Base-by-base conservation (phyloP, 2,113 vertebrate species). In the Pollachius pollachius region DNA sequence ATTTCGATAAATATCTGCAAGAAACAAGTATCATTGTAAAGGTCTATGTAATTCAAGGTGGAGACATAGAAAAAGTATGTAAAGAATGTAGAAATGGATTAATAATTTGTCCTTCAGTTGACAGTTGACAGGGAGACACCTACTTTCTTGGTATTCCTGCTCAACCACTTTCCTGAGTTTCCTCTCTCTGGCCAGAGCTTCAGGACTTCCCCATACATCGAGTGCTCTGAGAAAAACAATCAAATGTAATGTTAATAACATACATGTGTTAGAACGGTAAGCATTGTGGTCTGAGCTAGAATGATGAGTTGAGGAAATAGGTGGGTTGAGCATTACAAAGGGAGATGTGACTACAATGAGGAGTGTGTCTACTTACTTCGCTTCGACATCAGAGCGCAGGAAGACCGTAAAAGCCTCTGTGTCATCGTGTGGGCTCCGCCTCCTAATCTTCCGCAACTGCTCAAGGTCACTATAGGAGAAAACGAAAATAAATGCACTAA, bases 351-450 rank as follows among this genome's bases (percentile, higher is more conserved):
- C 15, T 57, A 16, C 15, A 25, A 5, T 2, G 12, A 66, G 7
- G 15, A 66, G 12, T 18, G 16, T 13, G 4, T 15, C 64, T 17
- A 89, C 95, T 94, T 90, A 99, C 97, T 98, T 98, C 79, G 95
- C 92, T 73, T 98, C 97, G 23, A 98, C 95, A 17, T 98, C 97
- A 0, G 96, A 96, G 68, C 97, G 95, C 84, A 99, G 77, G 76
- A 96, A 98, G 12, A 99, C 97, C 1, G 97, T 99, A 81, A 99
- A 98, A 18, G 95, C 95, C 78, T 98, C 97, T 0, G 95, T 96
- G 83, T 99, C 97, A 68, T 99, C 96, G 63, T 99, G 97, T 13
- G 97, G 97, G 84, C 97, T 99, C 78, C 96, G 92, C 54, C 93
- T 89, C 70, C 93, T 94, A 84, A 99, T 99, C 91, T 94, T 98